Base-by-base conservation (phyloP, 2,797 vertebrate genomes). In the Galaxias olidus region DNA sequence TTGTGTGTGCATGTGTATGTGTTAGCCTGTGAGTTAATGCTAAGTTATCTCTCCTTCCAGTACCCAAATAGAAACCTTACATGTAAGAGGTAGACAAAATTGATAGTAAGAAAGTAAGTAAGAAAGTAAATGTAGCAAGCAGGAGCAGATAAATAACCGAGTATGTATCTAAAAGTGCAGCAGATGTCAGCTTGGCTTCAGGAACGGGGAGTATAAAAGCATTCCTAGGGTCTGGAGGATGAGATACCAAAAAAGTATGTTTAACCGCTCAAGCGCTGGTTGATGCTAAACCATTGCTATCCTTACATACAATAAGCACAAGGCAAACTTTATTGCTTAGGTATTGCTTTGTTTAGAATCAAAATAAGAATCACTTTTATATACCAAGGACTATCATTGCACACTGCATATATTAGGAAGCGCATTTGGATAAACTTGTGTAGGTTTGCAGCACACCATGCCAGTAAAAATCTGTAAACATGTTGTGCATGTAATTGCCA, bases 11-110 rank as follows among this genome's bases (percentile, higher is more conserved):
- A 14, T 50, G 49, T 17, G 4, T 50, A 14, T 50, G 14, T 50
- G 49, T 50, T 20, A 17, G 4, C 19, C 19, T n/a, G 43, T 9
- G 42, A 13, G 45, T 43, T 47, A 4, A 41, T 51, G 50, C 42
- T 41, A 54, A 48, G 43, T 45, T 69, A 65, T 61, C 69, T 66
- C 47, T 18, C 13, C 54, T 20, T 9, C 41, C 67, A 63, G 59
- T 49, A 41, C 46, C 17, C 53, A 61, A 58, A 20, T 10, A 53
- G 62, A 62, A 57, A 45, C n/a, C 18, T 19, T 50, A 47, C 58
- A 60, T 30, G 20, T 58, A 47, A 47, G 42, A 56, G 12, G 12
- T 44, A 60, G 42, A 55, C 44, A 15, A 17, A 65, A 59, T 43
- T 43, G 41, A 50, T 65, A 44, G 56, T 45, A 15, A 47, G 30